Conservation (phyloP, 1,140 invertebrate genomes). For the Atta cephalotes region DNA sequence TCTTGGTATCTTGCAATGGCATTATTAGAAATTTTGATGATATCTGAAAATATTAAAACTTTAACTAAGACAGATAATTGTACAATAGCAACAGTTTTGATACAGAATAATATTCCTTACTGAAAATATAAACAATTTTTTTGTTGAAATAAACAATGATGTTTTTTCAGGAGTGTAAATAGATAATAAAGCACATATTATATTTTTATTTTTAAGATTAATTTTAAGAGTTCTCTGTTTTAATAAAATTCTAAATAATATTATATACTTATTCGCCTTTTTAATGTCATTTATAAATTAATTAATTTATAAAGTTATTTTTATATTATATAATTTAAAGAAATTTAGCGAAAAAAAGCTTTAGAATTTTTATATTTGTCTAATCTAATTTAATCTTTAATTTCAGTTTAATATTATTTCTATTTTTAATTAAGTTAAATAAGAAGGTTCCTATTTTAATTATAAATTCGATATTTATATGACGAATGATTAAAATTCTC, state of each 20-base stretch:
- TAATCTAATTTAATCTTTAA: too few species aligned
- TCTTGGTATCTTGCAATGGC: neutral
- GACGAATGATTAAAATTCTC: too few species aligned
- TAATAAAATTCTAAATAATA: neutral
- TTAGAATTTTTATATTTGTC: too few species aligned
- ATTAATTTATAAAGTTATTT: too few species aligned
- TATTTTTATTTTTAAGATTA: neutral
- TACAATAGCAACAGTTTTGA: neutral
- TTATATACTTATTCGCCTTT: too few species aligned
- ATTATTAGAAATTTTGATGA: conserved; percentile 1
- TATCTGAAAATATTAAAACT: neutral
- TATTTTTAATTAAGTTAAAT: too few species aligned
- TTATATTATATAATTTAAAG: too few species aligned
- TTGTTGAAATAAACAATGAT: neutral
- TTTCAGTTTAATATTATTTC: too few species aligned
- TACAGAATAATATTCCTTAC: neutral
- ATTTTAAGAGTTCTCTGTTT: neutral
- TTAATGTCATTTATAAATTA: too few species aligned
- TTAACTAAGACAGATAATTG: neutral
- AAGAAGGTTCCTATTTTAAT: too few species aligned
- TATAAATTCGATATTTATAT: too few species aligned
- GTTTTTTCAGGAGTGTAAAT: neutral
- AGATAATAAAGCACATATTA: neutral
- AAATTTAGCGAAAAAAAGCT: too few species aligned
- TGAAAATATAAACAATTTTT: neutral